Evolutionary conservation across 2,113 vertebrate genomes (phyloP).

Genomic region (Fukomys damarensis): DNA sequence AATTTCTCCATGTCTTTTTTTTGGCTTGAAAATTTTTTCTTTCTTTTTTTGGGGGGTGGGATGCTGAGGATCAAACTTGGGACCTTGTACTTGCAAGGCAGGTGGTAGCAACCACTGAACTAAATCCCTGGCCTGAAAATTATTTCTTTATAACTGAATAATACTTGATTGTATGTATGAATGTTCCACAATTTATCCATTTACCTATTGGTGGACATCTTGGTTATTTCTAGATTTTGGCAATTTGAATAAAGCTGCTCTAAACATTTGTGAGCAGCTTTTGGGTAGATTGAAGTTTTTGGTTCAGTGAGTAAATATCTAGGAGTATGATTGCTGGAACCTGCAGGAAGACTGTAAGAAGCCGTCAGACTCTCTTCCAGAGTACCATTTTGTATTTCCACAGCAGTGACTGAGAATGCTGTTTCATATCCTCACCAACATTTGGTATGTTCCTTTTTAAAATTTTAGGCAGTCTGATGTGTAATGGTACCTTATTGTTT

Average conservation of each 20-base stretch:
- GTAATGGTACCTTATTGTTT: not conserved
- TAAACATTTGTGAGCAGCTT: not conserved
- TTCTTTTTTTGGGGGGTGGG: not conserved
- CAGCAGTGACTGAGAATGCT: not conserved
- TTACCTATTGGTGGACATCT: not conserved
- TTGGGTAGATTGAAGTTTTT: constrained; percentile 20
- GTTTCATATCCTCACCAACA: not conserved
- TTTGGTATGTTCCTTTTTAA: not conserved
- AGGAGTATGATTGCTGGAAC: not conserved
- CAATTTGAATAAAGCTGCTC: not conserved
- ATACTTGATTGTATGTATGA: constrained; percentile 9
- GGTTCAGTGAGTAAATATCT: not conserved
- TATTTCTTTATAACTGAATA: constrained; percentile 9
- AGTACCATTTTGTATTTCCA: not conserved
- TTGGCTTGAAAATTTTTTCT: not conserved
- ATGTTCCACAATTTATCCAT: not conserved
- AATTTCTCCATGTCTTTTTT: not conserved
- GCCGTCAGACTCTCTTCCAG: not conserved
- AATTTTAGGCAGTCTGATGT: not conserved
- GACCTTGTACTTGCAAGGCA: too few species aligned
- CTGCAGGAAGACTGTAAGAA: not conserved
- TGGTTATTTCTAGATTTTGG: constrained; percentile 28
- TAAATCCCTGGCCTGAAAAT: not conserved
- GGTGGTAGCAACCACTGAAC: too few species aligned
- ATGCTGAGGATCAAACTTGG: not conserved